These are phyloP conservation scores for Lochmaea crataegi DNA, from an alignment of 2,888 invertebrate genomes.

Conservation along the genomic window DNA sequence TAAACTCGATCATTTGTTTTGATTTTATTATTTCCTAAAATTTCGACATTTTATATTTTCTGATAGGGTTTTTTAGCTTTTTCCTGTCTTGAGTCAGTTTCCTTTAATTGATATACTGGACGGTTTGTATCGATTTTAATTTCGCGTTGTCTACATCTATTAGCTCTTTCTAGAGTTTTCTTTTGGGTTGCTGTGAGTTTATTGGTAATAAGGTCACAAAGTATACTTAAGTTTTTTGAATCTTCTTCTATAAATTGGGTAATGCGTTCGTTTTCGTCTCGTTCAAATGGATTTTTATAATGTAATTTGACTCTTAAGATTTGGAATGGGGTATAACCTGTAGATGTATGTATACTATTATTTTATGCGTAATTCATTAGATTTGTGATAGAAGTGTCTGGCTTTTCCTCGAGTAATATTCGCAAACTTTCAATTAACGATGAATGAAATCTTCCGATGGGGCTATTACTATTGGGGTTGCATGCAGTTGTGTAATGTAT, in stretches of 20 bases:
- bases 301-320: slow-evolving; percentile 22
- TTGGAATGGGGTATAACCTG: slow-evolving; percentile 22
- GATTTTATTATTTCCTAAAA: slow-evolving; percentile 7
- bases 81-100: not conserved
- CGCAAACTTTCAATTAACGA: not conserved
- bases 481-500: slow-evolving; percentile 13
- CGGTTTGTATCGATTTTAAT: slow-evolving; percentile 5
- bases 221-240: slow-evolving; percentile 9
- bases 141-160: slow-evolving; percentile 6
- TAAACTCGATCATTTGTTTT: slow-evolving; percentile 12
- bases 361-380: slow-evolving; percentile 32
- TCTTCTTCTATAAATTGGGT: not conserved
- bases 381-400: not conserved
- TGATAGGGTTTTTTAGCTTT: slow-evolving; percentile 13
- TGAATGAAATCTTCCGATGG: slow-evolving; percentile 10
- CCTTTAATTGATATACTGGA: slow-evolving; percentile 3
- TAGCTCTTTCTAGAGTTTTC: slow-evolving; percentile 5
- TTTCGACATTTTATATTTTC: slow-evolving; percentile 1
- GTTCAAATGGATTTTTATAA: slow-evolving; percentile 23
- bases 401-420: slow-evolving; percentile 4
- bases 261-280: not conserved
- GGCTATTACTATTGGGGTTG: slow-evolving; percentile 18
- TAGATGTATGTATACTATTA: slow-evolving; percentile 23
- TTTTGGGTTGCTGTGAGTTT: slow-evolving; percentile 3
- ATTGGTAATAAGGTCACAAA: not conserved